phyloP scores from a whole-genome alignment of 2,888 invertebrate genomes.

The Microplitis manilae region DNA sequence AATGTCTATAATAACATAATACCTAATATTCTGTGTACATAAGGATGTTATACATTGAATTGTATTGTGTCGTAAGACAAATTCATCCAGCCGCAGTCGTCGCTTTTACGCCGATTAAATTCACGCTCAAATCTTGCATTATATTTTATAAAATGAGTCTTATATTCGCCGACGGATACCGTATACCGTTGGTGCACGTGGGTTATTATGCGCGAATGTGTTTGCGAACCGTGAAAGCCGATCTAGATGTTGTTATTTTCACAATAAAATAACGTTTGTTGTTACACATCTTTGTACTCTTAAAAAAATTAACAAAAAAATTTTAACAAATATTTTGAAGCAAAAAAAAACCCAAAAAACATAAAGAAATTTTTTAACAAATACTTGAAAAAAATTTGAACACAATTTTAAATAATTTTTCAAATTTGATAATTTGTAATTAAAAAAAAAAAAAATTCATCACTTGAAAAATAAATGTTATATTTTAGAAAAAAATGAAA shows the following conservation, averaged over 20 bases:
- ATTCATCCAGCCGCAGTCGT: slow-evolving; percentile 25
- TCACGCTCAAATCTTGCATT: slow-evolving; percentile 17
- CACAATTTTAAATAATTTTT: no score
- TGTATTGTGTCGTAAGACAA: neutral
- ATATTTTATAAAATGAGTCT: slow-evolving; percentile 3
- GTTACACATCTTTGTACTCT: no score
- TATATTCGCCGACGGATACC: neutral
- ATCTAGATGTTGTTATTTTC: neutral
- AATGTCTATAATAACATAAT: slow-evolving; percentile 29
- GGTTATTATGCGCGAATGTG: neutral
- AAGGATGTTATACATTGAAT: slow-evolving; percentile 11
- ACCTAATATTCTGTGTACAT: slow-evolving; percentile 14
- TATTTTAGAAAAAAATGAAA: neutral
- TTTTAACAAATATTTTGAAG: neutral
- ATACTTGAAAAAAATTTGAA: no score
- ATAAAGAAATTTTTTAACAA: no score
- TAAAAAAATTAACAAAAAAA: neutral
- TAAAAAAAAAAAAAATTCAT: no score
- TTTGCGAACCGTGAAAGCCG: neutral
- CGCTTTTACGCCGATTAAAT: slow-evolving; percentile 39
- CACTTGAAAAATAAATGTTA: no score
- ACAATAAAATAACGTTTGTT: neutral
- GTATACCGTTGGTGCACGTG: neutral
- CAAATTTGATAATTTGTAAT: no score
- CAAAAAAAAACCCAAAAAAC: no score